A percentile compares a stretch with the other conserved stretches of the same genome.
Evolutionary conservation across 2,888 invertebrate species (phyloP).

Genomic region (Auanema freiburgensis): DNA sequence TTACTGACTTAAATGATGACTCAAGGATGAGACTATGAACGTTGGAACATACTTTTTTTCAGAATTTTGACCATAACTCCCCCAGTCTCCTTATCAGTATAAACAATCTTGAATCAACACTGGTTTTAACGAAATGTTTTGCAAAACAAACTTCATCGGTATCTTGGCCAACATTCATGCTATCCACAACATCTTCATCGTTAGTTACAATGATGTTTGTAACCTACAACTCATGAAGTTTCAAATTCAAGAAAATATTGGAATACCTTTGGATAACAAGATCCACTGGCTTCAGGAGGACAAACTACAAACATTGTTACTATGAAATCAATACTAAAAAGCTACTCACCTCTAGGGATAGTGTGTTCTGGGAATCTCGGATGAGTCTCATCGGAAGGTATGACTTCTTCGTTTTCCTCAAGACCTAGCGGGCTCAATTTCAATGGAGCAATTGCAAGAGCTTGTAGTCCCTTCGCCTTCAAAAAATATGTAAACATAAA

Average conservation of each 20-base stretch:
- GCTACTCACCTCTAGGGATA: background rate
- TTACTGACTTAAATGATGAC: background rate
- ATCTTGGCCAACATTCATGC: too few relatives aligned
- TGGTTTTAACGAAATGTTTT: background rate
- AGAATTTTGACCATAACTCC: slow-evolving; percentile 29
- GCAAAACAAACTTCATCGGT: background rate
- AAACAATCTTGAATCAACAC: slow-evolving; percentile 20
- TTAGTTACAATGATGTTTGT: slow-evolving; percentile 3
- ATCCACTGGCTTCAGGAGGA: background rate
- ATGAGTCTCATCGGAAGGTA: slow-evolving; percentile 19
- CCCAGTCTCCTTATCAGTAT: slow-evolving; percentile 44
- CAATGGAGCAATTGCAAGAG: slow-evolving; percentile 44
- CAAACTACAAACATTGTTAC: background rate
- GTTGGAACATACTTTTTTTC: slow-evolving; percentile 27
- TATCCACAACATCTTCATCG: slow-evolving; percentile 19
- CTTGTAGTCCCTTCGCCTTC: slow-evolving; percentile 42
- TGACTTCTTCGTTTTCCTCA: slow-evolving; percentile 49
- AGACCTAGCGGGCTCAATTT: slow-evolving; percentile 47
- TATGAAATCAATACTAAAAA: background rate
- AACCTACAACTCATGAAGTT: background rate
- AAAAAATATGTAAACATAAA: slow-evolving; percentile 11
- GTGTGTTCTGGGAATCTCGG: background rate
- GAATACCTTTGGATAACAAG: background rate
- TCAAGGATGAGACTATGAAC: background rate
- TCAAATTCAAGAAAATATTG: background rate